Evolutionary conservation across 2,888 invertebrate genomes (phyloP), one percentile per base, ranked within the genome.

Genomic region (Ophion costatus): DNA sequence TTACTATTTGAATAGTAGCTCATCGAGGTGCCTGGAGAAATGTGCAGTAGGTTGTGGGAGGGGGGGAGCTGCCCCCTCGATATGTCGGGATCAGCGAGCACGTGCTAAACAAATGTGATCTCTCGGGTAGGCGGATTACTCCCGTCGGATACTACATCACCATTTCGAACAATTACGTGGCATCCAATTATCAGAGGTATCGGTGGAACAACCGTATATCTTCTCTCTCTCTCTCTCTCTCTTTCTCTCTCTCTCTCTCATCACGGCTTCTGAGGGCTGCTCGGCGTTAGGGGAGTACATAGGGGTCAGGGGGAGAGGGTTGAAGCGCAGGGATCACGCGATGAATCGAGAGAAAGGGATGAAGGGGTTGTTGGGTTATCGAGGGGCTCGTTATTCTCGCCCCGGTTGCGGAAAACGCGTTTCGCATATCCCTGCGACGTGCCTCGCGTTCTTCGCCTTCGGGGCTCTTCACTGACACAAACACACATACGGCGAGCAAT

Each of bases 161-260:
- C 85, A 90, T 90, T 89, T 90, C 88, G 88, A 87, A 88, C 90
- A 90, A 90, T 90, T 90, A 90, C 89, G 88, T 80, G 82, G 90
- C 87, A 89, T 90, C 90, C 90, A 90, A 90, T 90, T 90, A 90
- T 90, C 90, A 90, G 51, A 86, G 83, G 81, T 84, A 86, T 63
- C 85, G 84, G 33, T 76, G 56, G 80, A 73, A 78, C 69, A 57
- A 78, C 57, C 77, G 71, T 83, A 75, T 70, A 74, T 45, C 78
- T 38, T 75, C 51, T 17, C 51, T 17, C 74, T 17, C 74, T 45
- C 38, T 64, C 71, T 29, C 42, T 14, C 45, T 14, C 57, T 57
- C n/a, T n/a, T 20, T 17, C 22, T 22, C n/a, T 9, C 33, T 66
- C 38, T 24, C 74, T 56, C 70, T 71, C 71, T 64, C 63, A 51